Percentiles rank a stretch among this genome's conserved stretches.
Conservation (phyloP, 1,140 invertebrate genomes). For the Leptinotarsa defecta region DNA sequence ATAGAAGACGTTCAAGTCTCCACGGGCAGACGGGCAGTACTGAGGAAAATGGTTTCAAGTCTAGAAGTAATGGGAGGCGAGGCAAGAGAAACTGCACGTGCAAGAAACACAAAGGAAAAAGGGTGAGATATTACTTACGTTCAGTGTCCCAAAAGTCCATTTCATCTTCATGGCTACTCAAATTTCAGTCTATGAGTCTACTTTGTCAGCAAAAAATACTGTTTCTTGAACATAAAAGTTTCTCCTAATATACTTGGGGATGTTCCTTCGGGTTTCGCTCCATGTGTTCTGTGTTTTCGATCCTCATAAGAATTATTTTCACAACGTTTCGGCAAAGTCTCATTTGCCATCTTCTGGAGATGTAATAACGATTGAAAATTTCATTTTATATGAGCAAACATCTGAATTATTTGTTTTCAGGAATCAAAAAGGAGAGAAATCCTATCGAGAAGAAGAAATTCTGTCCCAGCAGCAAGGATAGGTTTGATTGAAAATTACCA, state of each 20-base stretch:
- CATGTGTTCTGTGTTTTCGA: too few species aligned
- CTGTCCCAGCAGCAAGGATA: background rate
- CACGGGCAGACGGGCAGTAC: background rate
- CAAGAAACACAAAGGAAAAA: background rate
- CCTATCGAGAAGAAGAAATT: background rate
- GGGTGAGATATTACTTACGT: background rate
- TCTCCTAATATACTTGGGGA: too few species aligned
- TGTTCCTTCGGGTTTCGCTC: too few species aligned
- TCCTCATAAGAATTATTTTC: too few species aligned
- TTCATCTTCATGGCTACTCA: too few species aligned
- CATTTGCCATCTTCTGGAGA: too few species aligned
- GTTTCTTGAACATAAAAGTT: too few species aligned
- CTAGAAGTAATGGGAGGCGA: background rate
- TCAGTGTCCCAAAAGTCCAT: too few species aligned
- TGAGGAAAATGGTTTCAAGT: background rate
- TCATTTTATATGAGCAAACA: too few species aligned
- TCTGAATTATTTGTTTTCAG: background rate
- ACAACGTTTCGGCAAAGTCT: too few species aligned
- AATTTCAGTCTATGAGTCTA: background rate
- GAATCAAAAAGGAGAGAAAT: background rate
- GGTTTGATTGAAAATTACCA: background rate
- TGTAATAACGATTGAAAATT: too few species aligned
- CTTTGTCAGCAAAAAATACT: too few species aligned
- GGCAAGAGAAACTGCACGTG: constrained; percentile 20
- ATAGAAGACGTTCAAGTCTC: background rate